These are phyloP conservation scores for Lasius platythorax DNA, from an alignment of 2,888 invertebrate species.

Conservation along the genomic window DNA sequence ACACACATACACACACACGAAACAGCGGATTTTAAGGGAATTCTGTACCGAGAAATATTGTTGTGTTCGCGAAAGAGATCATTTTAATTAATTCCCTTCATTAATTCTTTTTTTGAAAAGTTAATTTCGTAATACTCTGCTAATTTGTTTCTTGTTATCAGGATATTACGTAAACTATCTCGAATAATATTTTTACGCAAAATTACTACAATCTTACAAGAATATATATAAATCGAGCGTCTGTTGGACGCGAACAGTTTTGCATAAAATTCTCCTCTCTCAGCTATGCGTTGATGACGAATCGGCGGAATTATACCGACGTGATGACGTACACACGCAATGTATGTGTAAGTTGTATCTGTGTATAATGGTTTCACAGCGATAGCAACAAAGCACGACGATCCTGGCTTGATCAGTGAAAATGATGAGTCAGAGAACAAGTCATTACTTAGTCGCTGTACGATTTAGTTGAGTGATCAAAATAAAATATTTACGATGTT, in stretches of 20 bases:
- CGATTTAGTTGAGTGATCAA: neutral
- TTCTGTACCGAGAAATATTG: neutral
- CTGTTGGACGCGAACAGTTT: neutral
- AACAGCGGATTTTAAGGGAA: neutral
- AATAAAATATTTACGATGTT: constrained; percentile 41
- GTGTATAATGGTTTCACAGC: constrained; percentile 60
- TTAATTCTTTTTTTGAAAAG: neutral
- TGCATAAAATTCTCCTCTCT: neutral
- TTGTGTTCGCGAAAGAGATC: neutral
- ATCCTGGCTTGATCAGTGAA: neutral
- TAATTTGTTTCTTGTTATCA: neutral
- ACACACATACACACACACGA: neutral
- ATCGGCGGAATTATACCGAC: constrained; percentile 61
- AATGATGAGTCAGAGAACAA: constrained; percentile 22
- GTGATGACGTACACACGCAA: constrained; percentile 15
- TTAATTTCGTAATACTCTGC: neutral
- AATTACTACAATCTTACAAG: neutral
- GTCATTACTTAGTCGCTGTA: constrained; percentile 14
- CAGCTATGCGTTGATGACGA: constrained; percentile 61
- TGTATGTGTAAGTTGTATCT: constrained; percentile 21
- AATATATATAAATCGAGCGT: neutral
- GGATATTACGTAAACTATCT: neutral
- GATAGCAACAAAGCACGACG: constrained; percentile 59
- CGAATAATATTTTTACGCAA: neutral
- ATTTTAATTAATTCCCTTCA: neutral